Conservation (phyloP, 1,140 invertebrate genomes). For the Lepidurus apus region DNA sequence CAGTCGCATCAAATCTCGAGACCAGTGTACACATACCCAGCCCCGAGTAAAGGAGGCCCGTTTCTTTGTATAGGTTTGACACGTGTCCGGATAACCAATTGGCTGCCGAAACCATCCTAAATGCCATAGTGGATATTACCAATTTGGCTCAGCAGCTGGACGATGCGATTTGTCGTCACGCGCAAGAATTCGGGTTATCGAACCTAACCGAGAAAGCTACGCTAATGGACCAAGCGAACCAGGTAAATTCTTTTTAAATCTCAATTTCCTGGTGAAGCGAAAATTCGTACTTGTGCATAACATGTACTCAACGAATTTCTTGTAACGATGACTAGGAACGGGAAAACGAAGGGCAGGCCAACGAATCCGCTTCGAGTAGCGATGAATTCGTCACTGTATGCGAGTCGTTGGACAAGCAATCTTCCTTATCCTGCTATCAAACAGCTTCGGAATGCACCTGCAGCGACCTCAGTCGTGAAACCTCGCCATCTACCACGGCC, state of each 20-base stretch:
- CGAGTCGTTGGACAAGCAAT: constrained; percentile 24
- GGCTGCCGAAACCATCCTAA: constrained; percentile 59
- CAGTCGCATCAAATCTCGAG: background rate
- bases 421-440: constrained; percentile 31
- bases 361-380: constrained; percentile 4
- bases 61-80: constrained; percentile 29
- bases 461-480: constrained; percentile 29
- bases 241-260: background rate
- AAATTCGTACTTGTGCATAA: background rate
- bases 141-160: constrained; percentile 61
- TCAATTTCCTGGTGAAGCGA: background rate
- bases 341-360: background rate
- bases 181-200: background rate
- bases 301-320: background rate
- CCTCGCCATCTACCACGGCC: constrained; percentile 15
- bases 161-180: constrained; percentile 42
- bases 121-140: constrained; percentile 58
- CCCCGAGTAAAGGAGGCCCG: background rate
- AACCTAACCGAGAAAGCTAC: background rate
- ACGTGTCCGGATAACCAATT: constrained; percentile 39
- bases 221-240: background rate
- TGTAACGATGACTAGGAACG: background rate
- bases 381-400: constrained; percentile 27
- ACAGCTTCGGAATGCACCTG: constrained; percentile 32
- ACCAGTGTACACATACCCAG: background rate